Evolutionary conservation across 92 coral and sea anemone genomes (phyloP), one percentile per base, ranked within the genome.

Genomic region (Galaxea fascicularis): DNA sequence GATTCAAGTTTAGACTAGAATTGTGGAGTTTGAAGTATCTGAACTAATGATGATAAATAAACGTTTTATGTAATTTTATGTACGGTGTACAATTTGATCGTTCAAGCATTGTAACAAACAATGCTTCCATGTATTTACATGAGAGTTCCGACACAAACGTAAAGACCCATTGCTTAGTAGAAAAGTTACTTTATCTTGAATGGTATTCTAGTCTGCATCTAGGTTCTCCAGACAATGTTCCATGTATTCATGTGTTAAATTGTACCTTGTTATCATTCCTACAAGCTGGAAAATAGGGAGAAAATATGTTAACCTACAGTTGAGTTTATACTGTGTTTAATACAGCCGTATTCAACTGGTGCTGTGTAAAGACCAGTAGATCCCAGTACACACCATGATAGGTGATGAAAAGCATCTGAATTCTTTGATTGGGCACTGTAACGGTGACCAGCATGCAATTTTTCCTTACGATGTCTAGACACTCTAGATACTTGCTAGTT

Each of bases 181-280:
- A 49, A 49, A 49, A 49, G 54, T 49, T 49, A 49, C 11, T 49
- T 49, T 49, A 49, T 49, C 54, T 49, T 49, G 41, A 35, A 35
- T 35, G 4, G 54, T 49, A 49, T 4, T 49, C 3, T 49, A 49
- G 13, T 49, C 54, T 49, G 3, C 54, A 49, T 49, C 54, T 3
- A 49, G 54, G 54, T 49, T 49, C 3, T 49, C 54, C 54, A 49
- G 54, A 49, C 54, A 49, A 49, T 49, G 54, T 49, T 49, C 54
- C 54, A 15, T 49, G 54, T 15, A 49, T 49, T 49, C 54, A 49
- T 49, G 54, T 49, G 54, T 49, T 49, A 49, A 49, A 14, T 49
- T 49, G 54, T 49, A 49, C 54, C 54, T 49, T 49, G 54, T 94
- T 52, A 94, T 49, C 54, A 49, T 49, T 49, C 54, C 54, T 49